Percentiles rank a stretch among this genome's conserved stretches.
phyloP scores from a whole-genome alignment of 1,140 invertebrate species.

The Drosophila jambulina region DNA sequence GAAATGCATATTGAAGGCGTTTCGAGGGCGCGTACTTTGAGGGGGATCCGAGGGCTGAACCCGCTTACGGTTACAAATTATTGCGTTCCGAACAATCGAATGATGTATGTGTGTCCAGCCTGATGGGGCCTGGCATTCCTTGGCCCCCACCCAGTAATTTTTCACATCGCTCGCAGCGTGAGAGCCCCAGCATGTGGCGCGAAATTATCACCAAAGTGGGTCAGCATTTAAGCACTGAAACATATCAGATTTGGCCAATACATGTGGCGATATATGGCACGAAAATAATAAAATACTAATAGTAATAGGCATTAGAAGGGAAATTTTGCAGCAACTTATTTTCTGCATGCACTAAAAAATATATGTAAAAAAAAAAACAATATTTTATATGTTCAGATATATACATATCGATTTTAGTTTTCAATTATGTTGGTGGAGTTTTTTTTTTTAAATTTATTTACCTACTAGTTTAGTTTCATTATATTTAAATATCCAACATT shows the following conservation, averaged over 20 bases:
- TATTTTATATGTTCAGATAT: not conserved
- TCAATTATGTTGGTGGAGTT: too few relatives aligned
- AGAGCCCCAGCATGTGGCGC: slow-evolving; percentile 27
- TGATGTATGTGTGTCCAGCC: slow-evolving; percentile 31
- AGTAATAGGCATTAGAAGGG: too few relatives aligned
- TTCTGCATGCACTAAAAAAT: too few relatives aligned
- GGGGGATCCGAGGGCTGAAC: not conserved
- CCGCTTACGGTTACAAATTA: slow-evolving; percentile 17
- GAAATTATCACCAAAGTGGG: slow-evolving; percentile 13
- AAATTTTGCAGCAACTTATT: too few relatives aligned
- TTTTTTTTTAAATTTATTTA: too few relatives aligned
- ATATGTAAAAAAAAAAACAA: too few relatives aligned
- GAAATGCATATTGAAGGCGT: slow-evolving; percentile 27
- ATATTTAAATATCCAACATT: too few relatives aligned
- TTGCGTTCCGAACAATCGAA: slow-evolving; percentile 19
- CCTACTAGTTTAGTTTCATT: too few relatives aligned
- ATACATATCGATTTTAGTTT: too few relatives aligned
- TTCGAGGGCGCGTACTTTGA: not conserved
- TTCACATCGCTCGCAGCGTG: slow-evolving; percentile 21
- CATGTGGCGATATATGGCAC: too few relatives aligned
- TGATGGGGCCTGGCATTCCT: slow-evolving; percentile 16
- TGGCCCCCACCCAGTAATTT: slow-evolving; percentile 2
- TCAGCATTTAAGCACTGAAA: slow-evolving; percentile 6
- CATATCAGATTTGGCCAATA: too few relatives aligned
- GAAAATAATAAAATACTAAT: too few relatives aligned